Evolutionary conservation across 2,113 vertebrate genomes (phyloP), one percentile per base, ranked within the genome.

Genomic region (Sarotherodon lohbergeri): DNA sequence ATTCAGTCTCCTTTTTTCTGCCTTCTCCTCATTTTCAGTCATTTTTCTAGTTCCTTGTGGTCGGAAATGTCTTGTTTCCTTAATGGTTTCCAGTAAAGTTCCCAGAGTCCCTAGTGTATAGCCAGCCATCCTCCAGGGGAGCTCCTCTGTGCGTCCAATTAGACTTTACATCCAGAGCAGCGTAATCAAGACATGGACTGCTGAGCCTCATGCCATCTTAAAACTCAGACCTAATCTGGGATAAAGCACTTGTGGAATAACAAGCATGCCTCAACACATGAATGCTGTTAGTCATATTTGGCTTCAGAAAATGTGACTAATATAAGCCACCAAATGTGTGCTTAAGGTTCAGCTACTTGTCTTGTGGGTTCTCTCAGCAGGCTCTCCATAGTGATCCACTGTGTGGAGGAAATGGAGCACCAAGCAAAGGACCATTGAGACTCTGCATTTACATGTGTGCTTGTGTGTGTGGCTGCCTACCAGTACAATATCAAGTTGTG

Each of bases 21-120:
- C 55, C 66, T 46, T 84, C 81, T 85, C 43, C 68, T 92, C 76
- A 89, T 88, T 94, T 90, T 86, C 68, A 88, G 83, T 68, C 36
- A 86, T 87, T 92, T 92, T 88, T 86, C 80, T 88, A 73, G 86
- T 83, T 94, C 91, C 90, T 86, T 96, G 95, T 76, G 92, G 94
- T 95, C 92, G 93, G 95, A 96, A 95, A 96, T 93, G 91, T 96
- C 94, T 94, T 92, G 94, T 95, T 96, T 94, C 94, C 94, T 95
- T 95, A 96, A 97, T 96, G 86, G 92, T 59, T 96, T 96, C 95
- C 95, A 96, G 95, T 94, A 93, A 93, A 90, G 92, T 90, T 95
- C 87, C 82, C 86, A 89, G 89, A 94, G 94, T 95, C 92, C 94
- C 93, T 36, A 84, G 90, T 16, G 91, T 87, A 89, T 87, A 94